A percentile compares a stretch with the other conserved stretches of the same genome.
Conservation (phyloP, 2,888 invertebrate species). For the Halictus quadricinctus region DNA sequence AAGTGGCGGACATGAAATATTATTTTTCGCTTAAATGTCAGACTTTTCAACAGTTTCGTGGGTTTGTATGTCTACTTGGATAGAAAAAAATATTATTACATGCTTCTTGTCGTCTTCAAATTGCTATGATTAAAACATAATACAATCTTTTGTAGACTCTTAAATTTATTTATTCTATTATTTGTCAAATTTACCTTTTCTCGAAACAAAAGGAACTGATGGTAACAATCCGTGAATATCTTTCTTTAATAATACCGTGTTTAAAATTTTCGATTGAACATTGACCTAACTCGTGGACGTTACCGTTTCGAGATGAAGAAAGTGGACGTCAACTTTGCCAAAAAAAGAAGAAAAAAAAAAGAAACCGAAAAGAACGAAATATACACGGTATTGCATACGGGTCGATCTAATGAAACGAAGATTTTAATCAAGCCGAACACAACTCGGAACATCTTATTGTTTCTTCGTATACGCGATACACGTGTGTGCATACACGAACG, state of each 20-base stretch:
- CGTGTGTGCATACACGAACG: conserved; percentile 40
- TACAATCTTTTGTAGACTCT: neutral
- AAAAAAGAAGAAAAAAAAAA: neutral
- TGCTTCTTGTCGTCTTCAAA: neutral
- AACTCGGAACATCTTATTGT: conserved; percentile 33
- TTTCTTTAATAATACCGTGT: neutral
- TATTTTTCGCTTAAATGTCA: neutral
- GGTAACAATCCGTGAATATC: neutral
- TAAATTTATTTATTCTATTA: neutral
- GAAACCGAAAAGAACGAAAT: neutral
- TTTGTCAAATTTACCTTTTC: neutral
- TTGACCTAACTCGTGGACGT: neutral
- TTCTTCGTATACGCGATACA: conserved; percentile 31
- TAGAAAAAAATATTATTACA: neutral
- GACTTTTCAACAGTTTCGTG: neutral
- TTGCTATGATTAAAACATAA: neutral
- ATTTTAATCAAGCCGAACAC: conserved; percentile 36
- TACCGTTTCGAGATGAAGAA: neutral
- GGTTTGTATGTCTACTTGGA: neutral
- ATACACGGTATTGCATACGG: conserved; percentile 4
- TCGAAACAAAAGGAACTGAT: neutral
- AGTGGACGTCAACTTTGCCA: neutral
- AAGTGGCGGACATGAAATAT: neutral
- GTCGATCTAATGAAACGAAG: conserved; percentile 33
- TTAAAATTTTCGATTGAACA: neutral